Base-by-base conservation (phyloP, 2,888 invertebrate genomes). In the Timema cristinae region DNA sequence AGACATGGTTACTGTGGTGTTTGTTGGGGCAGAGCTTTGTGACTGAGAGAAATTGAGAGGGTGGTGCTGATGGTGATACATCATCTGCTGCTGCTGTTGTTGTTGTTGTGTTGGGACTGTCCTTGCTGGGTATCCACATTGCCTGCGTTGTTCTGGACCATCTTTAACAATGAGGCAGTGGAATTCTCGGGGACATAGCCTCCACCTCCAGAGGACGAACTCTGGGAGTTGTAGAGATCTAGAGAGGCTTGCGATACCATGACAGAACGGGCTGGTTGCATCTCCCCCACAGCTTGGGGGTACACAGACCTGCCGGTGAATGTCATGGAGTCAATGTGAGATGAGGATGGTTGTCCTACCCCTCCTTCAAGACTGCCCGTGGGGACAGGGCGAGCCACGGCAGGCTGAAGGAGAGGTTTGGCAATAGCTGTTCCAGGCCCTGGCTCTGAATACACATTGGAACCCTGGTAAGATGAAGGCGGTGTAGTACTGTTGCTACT, bases 1-100 rank as follows among this genome's bases (percentile, higher is more conserved):
- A 59, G 90, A 89, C 83, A 87, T 86, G 70, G 84, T 85, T 73
- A 86, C 84, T 32, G 86, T 83, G 50, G 85, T 84, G 74, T 73
- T 75, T 10, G 73, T 72, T 54, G 70, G 71, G 48, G 66, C 66
- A 15, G 67, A 68, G 59, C 67, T 48, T n/a, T 71, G 51, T 15
- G 67, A 66, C 49, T 67, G 51, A 51, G 61, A 59, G 32, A 67
- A 52, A 59, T 67, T 72, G 7, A 67, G 72, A 66, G 73, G 73
- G 48, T 72, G 67, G 49, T 72, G 72, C 15, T 69, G 70, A 61
- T 68, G 71, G 48, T 72, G 71, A 68, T 68, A 74, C 63, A 63
- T 63, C 63, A 63, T 63, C 49, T 71, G 71, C 48, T 68, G 68
- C 16, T 71, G 71, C 48, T 68, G 68, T 48, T 71, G 68, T 11